Evolutionary conservation across 2,888 invertebrate species (phyloP).

Genomic region (Seira musarum): DNA sequence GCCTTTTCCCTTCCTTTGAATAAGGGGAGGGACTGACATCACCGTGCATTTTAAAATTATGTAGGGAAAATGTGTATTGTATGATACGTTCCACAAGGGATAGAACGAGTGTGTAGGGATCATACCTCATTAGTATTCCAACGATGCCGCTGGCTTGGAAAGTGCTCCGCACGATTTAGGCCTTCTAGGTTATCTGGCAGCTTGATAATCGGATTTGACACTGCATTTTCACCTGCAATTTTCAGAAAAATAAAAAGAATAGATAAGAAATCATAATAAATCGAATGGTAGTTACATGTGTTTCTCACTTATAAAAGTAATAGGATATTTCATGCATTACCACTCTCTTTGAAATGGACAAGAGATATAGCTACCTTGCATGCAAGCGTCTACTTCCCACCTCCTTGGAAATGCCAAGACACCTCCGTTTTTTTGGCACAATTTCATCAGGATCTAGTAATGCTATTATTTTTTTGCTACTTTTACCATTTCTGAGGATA

Average conservation of each 20-base stretch:
- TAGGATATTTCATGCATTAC: slow-evolving; percentile 12
- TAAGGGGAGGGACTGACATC: neutral
- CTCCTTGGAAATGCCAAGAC: neutral
- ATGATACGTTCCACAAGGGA: neutral
- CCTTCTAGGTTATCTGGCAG: slow-evolving; percentile 96
- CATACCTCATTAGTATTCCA: slow-evolving; percentile 99
- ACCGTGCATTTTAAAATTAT: slow-evolving; percentile 17
- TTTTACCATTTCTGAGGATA: neutral
- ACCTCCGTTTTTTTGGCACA: slow-evolving; percentile 37
- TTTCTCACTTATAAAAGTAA: slow-evolving; percentile 33
- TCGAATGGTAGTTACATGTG: slow-evolving; percentile 49
- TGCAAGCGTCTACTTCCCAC: neutral
- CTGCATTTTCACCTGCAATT: slow-evolving; percentile 69
- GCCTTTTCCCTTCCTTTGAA: neutral
- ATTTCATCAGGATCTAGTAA: slow-evolving; percentile 40
- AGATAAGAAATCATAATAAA: slow-evolving; percentile 49
- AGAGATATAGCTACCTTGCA: slow-evolving; percentile 1
- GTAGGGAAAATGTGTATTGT: neutral
- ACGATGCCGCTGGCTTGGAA: slow-evolving; percentile 94
- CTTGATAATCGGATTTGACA: slow-evolving; percentile 77
- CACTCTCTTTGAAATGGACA: slow-evolving; percentile 4
- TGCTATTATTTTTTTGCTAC: neutral
- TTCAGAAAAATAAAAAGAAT: slow-evolving; percentile 39
- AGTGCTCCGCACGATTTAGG: slow-evolving; percentile 93
- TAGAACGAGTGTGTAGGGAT: slow-evolving; percentile 47